phyloP scores from a whole-genome alignment of 1,140 invertebrate species.

The Andricus grossulariae region DNA sequence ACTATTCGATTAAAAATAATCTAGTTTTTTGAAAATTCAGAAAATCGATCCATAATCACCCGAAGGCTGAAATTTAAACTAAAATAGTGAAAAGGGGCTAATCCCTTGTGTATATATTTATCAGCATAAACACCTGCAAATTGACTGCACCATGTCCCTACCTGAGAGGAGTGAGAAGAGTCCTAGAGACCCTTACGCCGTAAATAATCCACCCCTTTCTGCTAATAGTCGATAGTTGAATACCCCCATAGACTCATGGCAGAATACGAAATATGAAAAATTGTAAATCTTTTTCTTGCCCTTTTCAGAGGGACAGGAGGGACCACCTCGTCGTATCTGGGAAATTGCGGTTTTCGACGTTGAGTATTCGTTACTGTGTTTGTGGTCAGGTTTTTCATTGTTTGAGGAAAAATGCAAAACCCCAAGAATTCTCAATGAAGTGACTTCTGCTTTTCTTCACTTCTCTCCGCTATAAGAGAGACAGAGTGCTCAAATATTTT shows the following conservation, averaged over 20 bases:
- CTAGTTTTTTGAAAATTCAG: no score
- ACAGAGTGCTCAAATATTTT: no score
- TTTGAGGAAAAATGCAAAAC: neutral
- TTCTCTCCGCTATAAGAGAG: neutral
- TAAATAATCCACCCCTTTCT: constrained; percentile 13
- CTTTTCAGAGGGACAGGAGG: neutral
- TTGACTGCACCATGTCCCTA: neutral
- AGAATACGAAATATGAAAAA: neutral
- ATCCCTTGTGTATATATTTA: neutral
- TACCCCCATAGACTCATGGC: neutral
- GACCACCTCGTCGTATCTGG: neutral
- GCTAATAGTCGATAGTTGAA: neutral
- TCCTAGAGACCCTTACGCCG: neutral
- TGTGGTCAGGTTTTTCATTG: neutral
- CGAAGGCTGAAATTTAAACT: no score
- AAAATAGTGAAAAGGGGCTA: neutral
- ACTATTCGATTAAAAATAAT: no score
- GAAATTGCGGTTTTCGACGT: constrained; percentile 1
- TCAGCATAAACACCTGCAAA: neutral
- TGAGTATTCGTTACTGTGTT: neutral
- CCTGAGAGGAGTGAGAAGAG: neutral
- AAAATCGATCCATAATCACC: no score
- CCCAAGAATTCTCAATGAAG: neutral
- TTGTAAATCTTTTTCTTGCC: neutral
- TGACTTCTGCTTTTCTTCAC: neutral